Conservation (phyloP, 1,140 invertebrate species). For the Monomorium pharaonis region DNA sequence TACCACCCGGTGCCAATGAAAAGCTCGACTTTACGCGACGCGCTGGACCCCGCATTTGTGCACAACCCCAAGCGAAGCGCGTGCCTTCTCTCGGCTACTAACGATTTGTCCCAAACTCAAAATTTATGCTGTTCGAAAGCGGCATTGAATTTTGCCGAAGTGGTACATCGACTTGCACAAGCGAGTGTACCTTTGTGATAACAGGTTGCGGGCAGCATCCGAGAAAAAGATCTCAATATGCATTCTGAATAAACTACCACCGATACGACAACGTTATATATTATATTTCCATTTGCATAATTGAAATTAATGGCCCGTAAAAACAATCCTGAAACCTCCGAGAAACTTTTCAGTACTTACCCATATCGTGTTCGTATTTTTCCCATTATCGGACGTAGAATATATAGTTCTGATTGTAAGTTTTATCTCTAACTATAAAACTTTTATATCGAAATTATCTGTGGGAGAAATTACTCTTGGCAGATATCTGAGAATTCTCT, state of each 20-base stretch:
- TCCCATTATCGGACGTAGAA: neutral
- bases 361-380: neutral
- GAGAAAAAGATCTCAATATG: neutral
- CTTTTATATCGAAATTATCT: conserved; percentile 2
- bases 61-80: conserved; percentile 23
- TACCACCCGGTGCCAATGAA: conserved; percentile 74
- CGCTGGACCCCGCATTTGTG: conserved; percentile 1
- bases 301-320: neutral
- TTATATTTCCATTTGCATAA: neutral
- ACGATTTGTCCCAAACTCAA: conserved; percentile 19
- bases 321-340: neutral
- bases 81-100: conserved; percentile 36
- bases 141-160: neutral
- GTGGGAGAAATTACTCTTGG: neutral
- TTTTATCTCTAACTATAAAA: neutral
- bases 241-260: neutral
- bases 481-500: neutral
- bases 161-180: neutral
- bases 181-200: conserved; percentile 35
- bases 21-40: conserved; percentile 77
- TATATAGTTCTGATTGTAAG: neutral
- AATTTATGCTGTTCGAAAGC: conserved; percentile 57
- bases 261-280: neutral
- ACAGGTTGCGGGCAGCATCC: neutral
- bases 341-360: neutral